Base-by-base conservation (phyloP, 1,140 invertebrate species). In the Drosophila nigromelanica region DNA sequence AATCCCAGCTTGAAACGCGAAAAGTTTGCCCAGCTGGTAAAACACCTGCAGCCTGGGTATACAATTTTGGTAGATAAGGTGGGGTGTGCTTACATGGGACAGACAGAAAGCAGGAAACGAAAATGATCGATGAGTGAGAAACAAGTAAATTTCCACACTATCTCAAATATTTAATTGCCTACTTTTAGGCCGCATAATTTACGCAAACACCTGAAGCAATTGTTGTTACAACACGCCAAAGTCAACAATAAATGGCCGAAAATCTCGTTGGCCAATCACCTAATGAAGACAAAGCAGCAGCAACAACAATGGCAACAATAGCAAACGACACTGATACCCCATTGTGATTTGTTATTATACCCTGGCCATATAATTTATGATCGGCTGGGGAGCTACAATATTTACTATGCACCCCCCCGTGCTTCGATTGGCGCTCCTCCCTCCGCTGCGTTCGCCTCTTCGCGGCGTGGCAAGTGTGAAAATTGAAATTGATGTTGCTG, bases 401-500 rank as follows among this genome's bases (percentile, higher is more conserved):
- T 76, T 76, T 76, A 61, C 55, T 52, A 52, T 56, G 18, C 39
- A 3, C 15, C 14, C 24, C 12, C 21, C 33, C 21, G 5, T 24
- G 5, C 47, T 8, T 14, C 47, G 12, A 24, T 8, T 14, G 15
- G 14, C 42, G 0, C 7, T 14, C 4, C 50, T 37, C 30, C 27
- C 37, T n/a, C 39, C 11, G 30, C 10, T 15, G 58, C 10, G 1
- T 1, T 6, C 7, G 10, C 1, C 14, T n/a, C 7, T 15, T 4
- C n/a, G 10, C 48, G 27, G 48, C 27, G 50, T 39, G 42, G 39
- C 73, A 50, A 68, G 61, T 76, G 80, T 77, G 76, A 78, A 75
- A 85, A 85, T 85, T 80, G 81, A 85, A 86, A 85, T 85, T 85
- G 77, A 85, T 85, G 76, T 69, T 67, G 63, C 37, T 73, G 73